These are phyloP conservation scores for Drosophila kepulauana DNA, from an alignment of 1,140 invertebrate genomes.

Conservation along the genomic window DNA sequence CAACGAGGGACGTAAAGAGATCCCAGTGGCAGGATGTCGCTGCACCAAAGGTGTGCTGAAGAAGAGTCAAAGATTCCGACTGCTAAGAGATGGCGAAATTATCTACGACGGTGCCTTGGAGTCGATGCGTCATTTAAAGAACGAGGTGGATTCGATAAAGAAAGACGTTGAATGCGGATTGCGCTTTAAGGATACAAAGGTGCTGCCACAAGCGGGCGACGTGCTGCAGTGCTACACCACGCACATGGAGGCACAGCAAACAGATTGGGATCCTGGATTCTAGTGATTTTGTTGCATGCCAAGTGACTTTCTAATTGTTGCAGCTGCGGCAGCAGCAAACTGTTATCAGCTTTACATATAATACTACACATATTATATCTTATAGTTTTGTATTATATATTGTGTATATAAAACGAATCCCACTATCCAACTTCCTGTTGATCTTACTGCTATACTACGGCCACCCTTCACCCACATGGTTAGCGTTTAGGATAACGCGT, in stretches of 20 bases:
- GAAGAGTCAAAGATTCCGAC: constrained; percentile 88
- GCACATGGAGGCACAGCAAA: constrained; percentile 88
- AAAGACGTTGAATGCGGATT: constrained; percentile 95
- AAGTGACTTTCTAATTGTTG: constrained; percentile 26
- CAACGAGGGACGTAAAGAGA: constrained; percentile 92
- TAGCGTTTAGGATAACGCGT: constrained; percentile 71
- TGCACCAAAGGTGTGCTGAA: constrained; percentile 92
- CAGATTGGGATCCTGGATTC: constrained; percentile 95
- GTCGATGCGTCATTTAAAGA: constrained; percentile 95
- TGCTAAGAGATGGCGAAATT: constrained; percentile 90
- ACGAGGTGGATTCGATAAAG: constrained; percentile 94
- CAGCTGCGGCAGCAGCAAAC: constrained; percentile 12
- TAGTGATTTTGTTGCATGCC: constrained; percentile 77
- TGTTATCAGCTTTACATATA: constrained; percentile 52
- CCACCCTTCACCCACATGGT: constrained; percentile 82
- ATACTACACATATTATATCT: constrained; percentile 47
- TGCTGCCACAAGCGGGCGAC: constrained; percentile 92
- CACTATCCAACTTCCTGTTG: constrained; percentile 77
- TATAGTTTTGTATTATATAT: constrained; percentile 67
- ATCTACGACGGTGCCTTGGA: constrained; percentile 90
- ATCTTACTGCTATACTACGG: constrained; percentile 46
- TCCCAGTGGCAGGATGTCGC: constrained; percentile 94
- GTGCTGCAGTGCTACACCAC: constrained; percentile 91
- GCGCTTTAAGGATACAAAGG: constrained; percentile 88
- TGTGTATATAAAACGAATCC: constrained; percentile 76